These are phyloP conservation scores for Phragmatobia fuliginosa DNA, from an alignment of 2,888 invertebrate genomes.

Conservation along the genomic window DNA sequence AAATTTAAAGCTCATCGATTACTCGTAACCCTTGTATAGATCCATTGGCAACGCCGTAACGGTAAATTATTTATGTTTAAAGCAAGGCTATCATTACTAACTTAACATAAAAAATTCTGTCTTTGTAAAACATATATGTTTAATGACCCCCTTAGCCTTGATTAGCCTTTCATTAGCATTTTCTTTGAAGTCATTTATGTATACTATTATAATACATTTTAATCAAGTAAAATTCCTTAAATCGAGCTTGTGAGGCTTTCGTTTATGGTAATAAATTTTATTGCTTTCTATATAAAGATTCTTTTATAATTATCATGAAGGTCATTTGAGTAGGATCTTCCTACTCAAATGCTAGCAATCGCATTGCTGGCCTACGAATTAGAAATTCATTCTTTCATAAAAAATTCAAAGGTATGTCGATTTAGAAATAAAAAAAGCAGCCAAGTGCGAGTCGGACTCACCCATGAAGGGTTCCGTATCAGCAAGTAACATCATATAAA, in stretches of 20 bases:
- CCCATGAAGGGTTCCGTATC: no score
- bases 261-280: neutral
- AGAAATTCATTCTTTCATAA: neutral
- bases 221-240: neutral
- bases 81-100: slow-evolving; percentile 21
- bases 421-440: no score
- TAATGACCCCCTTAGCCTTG: slow-evolving; percentile 16
- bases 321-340: no score
- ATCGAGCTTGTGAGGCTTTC: neutral
- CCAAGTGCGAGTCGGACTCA: no score
- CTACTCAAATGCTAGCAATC: no score
- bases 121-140: slow-evolving; percentile 8
- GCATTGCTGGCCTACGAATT: neutral
- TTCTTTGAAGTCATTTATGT: neutral
- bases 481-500: no score
- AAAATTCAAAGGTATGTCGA: no score
- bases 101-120: slow-evolving; percentile 29
- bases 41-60: slow-evolving; percentile 35
- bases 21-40: slow-evolving; percentile 29
- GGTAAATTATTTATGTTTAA: slow-evolving; percentile 28
- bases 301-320: no score
- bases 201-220: neutral
- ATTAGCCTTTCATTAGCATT: slow-evolving; percentile 25
- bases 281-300: neutral
- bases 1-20: slow-evolving; percentile 33